Evolutionary conservation across 2,797 vertebrate genomes (phyloP).

Genomic region (Poliocrania exsul): DNA sequence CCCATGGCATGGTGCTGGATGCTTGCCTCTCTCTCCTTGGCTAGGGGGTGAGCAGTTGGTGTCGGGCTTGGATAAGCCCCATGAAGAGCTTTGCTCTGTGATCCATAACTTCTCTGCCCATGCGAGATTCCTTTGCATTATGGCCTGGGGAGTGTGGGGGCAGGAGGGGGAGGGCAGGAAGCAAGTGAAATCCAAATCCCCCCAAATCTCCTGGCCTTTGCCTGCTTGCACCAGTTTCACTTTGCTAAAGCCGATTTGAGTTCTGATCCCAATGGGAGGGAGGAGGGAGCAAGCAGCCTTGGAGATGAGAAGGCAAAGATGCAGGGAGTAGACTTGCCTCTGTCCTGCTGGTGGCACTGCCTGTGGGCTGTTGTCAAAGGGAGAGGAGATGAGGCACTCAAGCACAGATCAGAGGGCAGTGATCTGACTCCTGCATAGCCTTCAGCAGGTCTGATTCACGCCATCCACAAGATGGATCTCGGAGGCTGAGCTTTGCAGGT

Average conservation of each 20-base stretch:
- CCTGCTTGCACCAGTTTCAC: conserved; percentile 72
- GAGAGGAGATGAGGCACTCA: background rate
- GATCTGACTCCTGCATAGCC: background rate
- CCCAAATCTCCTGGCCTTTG: conserved; percentile 68
- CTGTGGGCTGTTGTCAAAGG: background rate
- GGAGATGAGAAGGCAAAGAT: conserved; percentile 28
- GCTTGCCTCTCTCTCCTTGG: background rate
- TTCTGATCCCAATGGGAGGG: conserved; percentile 48
- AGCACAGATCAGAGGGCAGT: background rate
- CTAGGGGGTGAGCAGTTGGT: background rate
- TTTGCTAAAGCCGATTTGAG: conserved; percentile 72
- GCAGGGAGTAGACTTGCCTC: background rate
- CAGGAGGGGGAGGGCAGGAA: conserved; percentile 58
- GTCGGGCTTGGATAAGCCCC: background rate
- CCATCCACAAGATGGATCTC: accelerated
- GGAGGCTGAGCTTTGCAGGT: background rate
- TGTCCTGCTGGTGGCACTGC: background rate
- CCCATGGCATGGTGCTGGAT: accelerated
- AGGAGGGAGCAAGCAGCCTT: conserved; percentile 29
- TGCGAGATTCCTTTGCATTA: conserved; percentile 46
- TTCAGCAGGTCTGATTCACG: background rate
- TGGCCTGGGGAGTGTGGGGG: background rate
- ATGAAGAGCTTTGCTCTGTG: conserved; percentile 26
- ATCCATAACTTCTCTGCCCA: conserved; percentile 29
- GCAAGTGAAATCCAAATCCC: conserved; percentile 69